phyloP scores from a whole-genome alignment of 2,113 vertebrate species.

The Crotophaga sulcirostris region DNA sequence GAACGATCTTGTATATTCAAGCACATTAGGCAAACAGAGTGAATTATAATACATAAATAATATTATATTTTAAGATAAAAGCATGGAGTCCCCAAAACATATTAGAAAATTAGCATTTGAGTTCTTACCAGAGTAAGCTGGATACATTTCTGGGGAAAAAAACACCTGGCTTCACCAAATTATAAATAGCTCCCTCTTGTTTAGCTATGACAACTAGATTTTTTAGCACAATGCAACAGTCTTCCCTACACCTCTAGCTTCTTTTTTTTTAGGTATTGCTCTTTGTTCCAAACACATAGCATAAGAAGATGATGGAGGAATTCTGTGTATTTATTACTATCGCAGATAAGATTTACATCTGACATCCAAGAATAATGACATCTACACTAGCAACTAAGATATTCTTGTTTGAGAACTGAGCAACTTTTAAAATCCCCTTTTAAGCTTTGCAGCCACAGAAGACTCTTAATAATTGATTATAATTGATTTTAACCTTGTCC shows the following conservation, averaged over 20 bases:
- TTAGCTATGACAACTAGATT: slow-evolving; percentile 37
- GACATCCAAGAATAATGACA: slow-evolving; percentile 67
- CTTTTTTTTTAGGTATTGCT: slow-evolving; percentile 22
- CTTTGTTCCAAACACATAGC: slow-evolving; percentile 17
- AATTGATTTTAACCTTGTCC: slow-evolving; percentile 92
- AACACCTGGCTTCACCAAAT: slow-evolving; percentile 51
- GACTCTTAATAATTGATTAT: slow-evolving; percentile 94
- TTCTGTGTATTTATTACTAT: slow-evolving; percentile 38
- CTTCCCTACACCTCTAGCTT: background rate
- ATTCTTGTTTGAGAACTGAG: slow-evolving; percentile 68
- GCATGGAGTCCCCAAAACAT: background rate
- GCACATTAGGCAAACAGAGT: slow-evolving; percentile 10
- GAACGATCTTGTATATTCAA: slow-evolving; percentile 1
- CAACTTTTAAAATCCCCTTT: slow-evolving; percentile 76
- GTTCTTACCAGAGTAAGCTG: background rate
- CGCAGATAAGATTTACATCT: slow-evolving; percentile 69
- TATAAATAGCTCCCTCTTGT: slow-evolving; percentile 55
- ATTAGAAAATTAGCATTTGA: slow-evolving; percentile 38
- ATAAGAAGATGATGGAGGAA: slow-evolving; percentile 37
- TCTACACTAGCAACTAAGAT: slow-evolving; percentile 54
- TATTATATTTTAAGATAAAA: slow-evolving; percentile 37
- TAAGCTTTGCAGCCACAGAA: slow-evolving; percentile 80
- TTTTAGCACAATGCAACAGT: background rate
- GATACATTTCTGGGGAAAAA: slow-evolving; percentile 51
- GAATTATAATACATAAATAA: slow-evolving; percentile 24